These are phyloP conservation scores for Proterorhinus semilunaris DNA, from an alignment of 2,113 vertebrate genomes.

Conservation along the genomic window DNA sequence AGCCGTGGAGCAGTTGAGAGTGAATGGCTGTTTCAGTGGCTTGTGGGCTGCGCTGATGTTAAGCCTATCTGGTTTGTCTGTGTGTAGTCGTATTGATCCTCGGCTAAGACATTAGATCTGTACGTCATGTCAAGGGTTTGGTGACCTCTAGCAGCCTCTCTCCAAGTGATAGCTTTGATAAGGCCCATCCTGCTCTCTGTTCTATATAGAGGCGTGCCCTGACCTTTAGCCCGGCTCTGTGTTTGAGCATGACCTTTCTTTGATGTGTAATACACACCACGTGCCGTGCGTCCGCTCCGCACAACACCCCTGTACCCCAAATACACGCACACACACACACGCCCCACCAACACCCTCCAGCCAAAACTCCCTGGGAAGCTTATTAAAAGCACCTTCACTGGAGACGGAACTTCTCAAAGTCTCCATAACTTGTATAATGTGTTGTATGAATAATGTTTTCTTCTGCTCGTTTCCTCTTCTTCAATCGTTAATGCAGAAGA, in stretches of 20 bases:
- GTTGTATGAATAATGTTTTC: conserved; percentile 79
- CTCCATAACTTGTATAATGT: conserved; percentile 78
- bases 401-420: conserved; percentile 79
- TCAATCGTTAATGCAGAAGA: conserved; percentile 71
- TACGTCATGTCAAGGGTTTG: conserved; percentile 73
- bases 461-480: conserved; percentile 64
- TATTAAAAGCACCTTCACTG: conserved; percentile 80
- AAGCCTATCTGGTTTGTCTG: conserved; percentile 72
- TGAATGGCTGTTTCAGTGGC: conserved; percentile 50
- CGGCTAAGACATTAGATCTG: conserved; percentile 75
- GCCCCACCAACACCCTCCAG: conserved; percentile 63
- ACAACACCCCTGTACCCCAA: conserved; percentile 47
- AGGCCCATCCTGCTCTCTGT: conserved; percentile 71
- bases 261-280: conserved; percentile 77
- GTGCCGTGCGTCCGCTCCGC: conserved; percentile 61
- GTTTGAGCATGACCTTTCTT: conserved; percentile 76
- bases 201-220: conserved; percentile 66
- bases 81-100: conserved; percentile 74
- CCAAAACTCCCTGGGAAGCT: conserved; percentile 78
- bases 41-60: conserved; percentile 65
- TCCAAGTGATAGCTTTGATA: conserved; percentile 76
- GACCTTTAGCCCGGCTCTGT: conserved; percentile 73
- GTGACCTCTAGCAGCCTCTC: conserved; percentile 71
- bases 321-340: conserved; percentile 25
- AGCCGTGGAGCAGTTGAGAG: conserved; percentile 27